phyloP scores from a whole-genome alignment of 2,113 vertebrate species.

The Amphiprion ocellaris region DNA sequence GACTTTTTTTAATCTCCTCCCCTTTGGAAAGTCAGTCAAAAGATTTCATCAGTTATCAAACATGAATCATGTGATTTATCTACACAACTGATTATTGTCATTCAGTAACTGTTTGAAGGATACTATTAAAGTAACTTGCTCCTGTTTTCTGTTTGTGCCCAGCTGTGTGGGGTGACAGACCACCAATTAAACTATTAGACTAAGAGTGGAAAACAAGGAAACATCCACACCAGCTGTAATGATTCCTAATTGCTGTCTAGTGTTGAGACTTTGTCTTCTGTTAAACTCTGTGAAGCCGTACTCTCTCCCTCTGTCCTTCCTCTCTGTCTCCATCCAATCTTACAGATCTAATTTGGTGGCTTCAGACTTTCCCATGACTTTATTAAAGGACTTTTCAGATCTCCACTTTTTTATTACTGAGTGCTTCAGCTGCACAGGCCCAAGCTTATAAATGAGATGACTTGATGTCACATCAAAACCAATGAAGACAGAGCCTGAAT shows the following conservation, averaged over 20 bases:
- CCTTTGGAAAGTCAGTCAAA: too few relatives aligned
- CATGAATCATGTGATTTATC: too few relatives aligned
- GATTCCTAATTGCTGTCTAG: constrained; percentile 85
- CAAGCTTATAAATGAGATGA: constrained; percentile 70
- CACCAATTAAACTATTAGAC: constrained; percentile 35
- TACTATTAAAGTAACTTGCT: too few relatives aligned
- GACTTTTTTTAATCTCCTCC: too few relatives aligned
- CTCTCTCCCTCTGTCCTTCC: not conserved
- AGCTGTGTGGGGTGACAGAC: not conserved
- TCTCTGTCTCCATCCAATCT: constrained; percentile 31
- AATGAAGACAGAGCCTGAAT: constrained; percentile 52
- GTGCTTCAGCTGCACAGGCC: constrained; percentile 55
- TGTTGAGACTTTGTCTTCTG: constrained; percentile 55
- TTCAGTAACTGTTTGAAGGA: too few relatives aligned
- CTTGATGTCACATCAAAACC: constrained; percentile 71
- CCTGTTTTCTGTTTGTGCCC: not conserved
- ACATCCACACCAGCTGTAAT: constrained; percentile 30
- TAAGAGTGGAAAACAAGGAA: constrained; percentile 28
- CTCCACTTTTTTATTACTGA: constrained; percentile 64
- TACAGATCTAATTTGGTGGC: constrained; percentile 66
- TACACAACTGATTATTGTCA: too few relatives aligned
- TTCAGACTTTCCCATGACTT: constrained; percentile 64
- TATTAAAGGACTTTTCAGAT: constrained; percentile 76
- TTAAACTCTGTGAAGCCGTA: constrained; percentile 18
- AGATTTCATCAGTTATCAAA: too few relatives aligned